These are phyloP conservation scores for Sorex fumeus DNA, from an alignment of 2,113 vertebrate species.

Conservation along the genomic window DNA sequence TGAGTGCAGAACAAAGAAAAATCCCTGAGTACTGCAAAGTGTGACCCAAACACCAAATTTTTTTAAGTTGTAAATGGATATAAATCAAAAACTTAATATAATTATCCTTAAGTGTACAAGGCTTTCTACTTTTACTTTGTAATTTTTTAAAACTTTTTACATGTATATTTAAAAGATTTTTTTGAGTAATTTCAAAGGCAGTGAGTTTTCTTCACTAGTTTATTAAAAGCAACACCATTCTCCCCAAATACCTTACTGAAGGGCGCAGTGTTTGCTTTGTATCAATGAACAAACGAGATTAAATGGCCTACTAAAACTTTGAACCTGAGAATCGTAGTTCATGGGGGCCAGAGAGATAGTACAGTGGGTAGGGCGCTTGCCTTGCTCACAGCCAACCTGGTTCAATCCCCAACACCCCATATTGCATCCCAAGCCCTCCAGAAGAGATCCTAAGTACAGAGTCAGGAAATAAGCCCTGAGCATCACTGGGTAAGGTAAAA, in stretches of 20 bases:
- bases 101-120: not conserved
- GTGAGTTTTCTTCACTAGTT: conserved; percentile 11
- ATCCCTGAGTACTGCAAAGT: no score
- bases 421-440: no score
- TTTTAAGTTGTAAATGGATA: not conserved
- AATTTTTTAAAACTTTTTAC: conserved; percentile 30
- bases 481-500: no score
- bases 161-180: conserved; percentile 15
- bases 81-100: not conserved
- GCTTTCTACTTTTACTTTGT: conserved; percentile 28
- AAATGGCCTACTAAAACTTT: not conserved
- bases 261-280: no score
- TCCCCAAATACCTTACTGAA: conserved; percentile 17
- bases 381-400: not conserved
- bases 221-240: conserved; percentile 52
- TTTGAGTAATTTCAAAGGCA: conserved; percentile 29
- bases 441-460: not conserved
- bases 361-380: not conserved
- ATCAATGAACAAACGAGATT: no score
- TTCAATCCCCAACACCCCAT: not conserved
- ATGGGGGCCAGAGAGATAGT: not conserved
- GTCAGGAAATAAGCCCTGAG: not conserved
- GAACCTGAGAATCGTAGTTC: not conserved
- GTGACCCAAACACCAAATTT: no score
- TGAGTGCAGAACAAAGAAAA: no score